These are phyloP conservation scores for Sericinus montela DNA, from an alignment of 2,888 invertebrate genomes.

Conservation along the genomic window DNA sequence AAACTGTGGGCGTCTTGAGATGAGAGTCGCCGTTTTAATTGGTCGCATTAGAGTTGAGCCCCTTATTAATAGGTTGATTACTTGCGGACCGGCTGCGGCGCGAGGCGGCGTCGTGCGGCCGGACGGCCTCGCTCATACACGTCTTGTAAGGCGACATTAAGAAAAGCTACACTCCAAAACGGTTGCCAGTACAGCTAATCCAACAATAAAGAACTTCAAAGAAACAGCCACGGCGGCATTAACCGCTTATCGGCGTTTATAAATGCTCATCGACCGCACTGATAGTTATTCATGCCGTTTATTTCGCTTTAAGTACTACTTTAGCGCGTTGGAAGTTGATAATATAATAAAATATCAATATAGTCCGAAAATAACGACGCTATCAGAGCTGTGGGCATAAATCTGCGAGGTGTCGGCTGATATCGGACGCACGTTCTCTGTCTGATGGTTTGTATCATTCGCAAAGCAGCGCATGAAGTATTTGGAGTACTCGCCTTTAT, in stretches of 20 bases:
- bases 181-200: constrained; percentile 17
- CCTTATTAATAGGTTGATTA: constrained; percentile 78
- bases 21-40: constrained; percentile 72
- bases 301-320: constrained; percentile 58
- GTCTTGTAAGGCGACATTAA: constrained; percentile 47
- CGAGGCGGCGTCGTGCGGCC: constrained; percentile 29
- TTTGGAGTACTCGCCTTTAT: constrained; percentile 42
- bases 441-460: constrained; percentile 75
- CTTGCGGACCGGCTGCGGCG: constrained; percentile 50
- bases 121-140: constrained; percentile 26
- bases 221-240: constrained; percentile 10
- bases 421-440: constrained; percentile 69
- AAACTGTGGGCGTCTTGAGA: constrained; percentile 74
- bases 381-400: constrained; percentile 60
- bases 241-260: constrained; percentile 15
- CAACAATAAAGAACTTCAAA: constrained; percentile 20
- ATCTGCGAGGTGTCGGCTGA: constrained; percentile 70
- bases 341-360: constrained; percentile 67
- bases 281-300: constrained; percentile 42
- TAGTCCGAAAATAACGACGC: constrained; percentile 62
- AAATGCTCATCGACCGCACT: constrained; percentile 29
- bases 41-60: constrained; percentile 71
- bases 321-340: constrained; percentile 65
- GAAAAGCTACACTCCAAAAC: constrained; percentile 33
- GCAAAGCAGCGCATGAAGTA: constrained; percentile 71